Evolutionary conservation across 2,797 vertebrate genomes (phyloP), one percentile per base, ranked within the genome.

Genomic region (Rachycentron canadum): DNA sequence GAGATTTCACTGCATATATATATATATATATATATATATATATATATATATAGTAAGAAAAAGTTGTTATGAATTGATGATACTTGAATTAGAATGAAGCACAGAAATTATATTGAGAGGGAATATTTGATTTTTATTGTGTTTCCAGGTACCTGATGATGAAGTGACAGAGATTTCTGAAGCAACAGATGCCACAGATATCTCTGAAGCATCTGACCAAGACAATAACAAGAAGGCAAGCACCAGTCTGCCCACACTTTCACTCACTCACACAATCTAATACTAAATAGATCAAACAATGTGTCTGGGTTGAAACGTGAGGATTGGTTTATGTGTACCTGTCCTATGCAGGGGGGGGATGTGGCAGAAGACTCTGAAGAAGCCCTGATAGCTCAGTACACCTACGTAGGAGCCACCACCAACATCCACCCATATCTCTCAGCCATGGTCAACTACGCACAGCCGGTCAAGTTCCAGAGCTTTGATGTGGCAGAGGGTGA

Each of bases 381-480:
- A 89, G 97, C 96, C 0, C 95, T 98, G 89, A 99, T 99, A 89
- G 97, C 98, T 78, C 97, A 97, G 79, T 99, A 99, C 91, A 99
- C 97, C 68, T 99, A 99, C 47, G 98, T 98, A 69, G 97, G 97
- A 84, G 98, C 97, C 88, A 99, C 98, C 83, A 99, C 98, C 4
- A 99, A 99, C 89, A 99, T 99, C 91, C 98, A 99, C 89, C 98
- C 98, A 0, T 97, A 95, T 88, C 95, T 99, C 80, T 99, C 98
- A 53, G 97, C 97, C 60, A 98, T 99, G 97, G 97, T 99, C 94
- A 99, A 99, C 95, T 99, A 99, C 74, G 98, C 97, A 66, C 98
- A 99, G 76, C 98, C 98, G 0, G 96, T 99, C 89, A 99, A 99
- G 92, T 99, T 99, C 92, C 97, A 98, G 95, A 95, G 98, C 91